Evolutionary conservation across 2,113 vertebrate genomes (phyloP), one percentile per base, ranked within the genome.

Genomic region (Alligator mississippiensis): DNA sequence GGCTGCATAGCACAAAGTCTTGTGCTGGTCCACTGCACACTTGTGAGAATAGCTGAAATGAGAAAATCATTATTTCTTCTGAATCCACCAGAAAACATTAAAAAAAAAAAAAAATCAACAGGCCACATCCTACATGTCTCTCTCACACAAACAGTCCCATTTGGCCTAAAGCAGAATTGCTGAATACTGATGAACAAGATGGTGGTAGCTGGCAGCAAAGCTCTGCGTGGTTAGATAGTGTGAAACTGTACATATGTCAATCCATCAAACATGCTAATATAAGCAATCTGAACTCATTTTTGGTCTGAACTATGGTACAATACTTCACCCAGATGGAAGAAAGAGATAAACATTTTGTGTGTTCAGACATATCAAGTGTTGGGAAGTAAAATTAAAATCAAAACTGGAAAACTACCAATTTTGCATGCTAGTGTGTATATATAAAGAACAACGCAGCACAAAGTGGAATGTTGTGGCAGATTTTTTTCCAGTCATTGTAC

Each of bases 181-280:
- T 84, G 91, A 88, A 89, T 90, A 89, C 91, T 95, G 93, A 88
- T 95, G 95, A 96, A 90, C 95, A 96, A 95, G 93, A 96, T 94
- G 94, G 95, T 96, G 93, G 95, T 93, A 95, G 93, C 85, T 97
- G 96, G 96, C 96, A 96, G 95, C 93, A 91, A 80, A 90, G 91
- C 91, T 92, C 3, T 96, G 94, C 96, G 95, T 96, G 95, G 96
- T 96, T 21, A 95, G 87, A 96, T 91, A 93, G 94, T 96, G 96
- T 96, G 96, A 97, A 96, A 89, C 64, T 61, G 94, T 96, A 96
- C 96, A 96, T 96, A 97, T 97, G 96, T 93, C 96, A 96, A 96
- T 96, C 96, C 92, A 97, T 97, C 96, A 96, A 96, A 96, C 93
- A 96, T 18, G 88, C 93, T 93, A 96, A 96, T 95, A 91, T 96